A percentile compares a stretch with the other conserved stretches of the same genome.
Conservation (phyloP, 2,797 vertebrate genomes). For the Poecilia gillii region DNA sequence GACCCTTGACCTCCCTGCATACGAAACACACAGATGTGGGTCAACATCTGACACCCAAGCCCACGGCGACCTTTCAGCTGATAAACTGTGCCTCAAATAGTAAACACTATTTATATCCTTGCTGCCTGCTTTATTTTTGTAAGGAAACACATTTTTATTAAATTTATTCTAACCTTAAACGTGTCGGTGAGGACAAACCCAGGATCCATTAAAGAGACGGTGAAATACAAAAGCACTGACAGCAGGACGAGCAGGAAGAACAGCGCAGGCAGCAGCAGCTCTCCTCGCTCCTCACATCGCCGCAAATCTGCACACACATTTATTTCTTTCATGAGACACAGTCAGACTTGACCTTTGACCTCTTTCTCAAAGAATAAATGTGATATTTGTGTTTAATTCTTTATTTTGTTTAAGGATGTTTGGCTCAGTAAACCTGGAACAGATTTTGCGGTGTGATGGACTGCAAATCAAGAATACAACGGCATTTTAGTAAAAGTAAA, state of each 20-base stretch:
- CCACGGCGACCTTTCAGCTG: not conserved
- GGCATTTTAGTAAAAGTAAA: too few relatives aligned
- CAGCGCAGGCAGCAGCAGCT: constrained; percentile 81
- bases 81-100: not conserved
- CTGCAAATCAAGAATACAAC: too few relatives aligned
- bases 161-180: constrained; percentile 68
- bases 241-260: constrained; percentile 85
- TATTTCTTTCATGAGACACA: not conserved
- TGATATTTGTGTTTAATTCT: not conserved
- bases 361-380: not conserved
- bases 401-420: not conserved
- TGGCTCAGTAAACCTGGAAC: not conserved
- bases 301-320: constrained; percentile 77
- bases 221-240: constrained; percentile 88
- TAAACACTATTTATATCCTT: not conserved
- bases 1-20: constrained; percentile 33
- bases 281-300: constrained; percentile 81
- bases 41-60: constrained; percentile 13
- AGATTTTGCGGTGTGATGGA: not conserved
- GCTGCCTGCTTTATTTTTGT: not conserved
- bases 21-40: constrained; percentile 19
- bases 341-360: not conserved
- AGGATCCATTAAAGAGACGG: constrained; percentile 93
- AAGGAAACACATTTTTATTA: not conserved
- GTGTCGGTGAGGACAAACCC: constrained; percentile 86